A percentile compares a stretch with the other conserved stretches of the same genome.
These are phyloP conservation scores for Formica exsecta DNA, from an alignment of 1,140 invertebrate genomes.

Conservation along the genomic window DNA sequence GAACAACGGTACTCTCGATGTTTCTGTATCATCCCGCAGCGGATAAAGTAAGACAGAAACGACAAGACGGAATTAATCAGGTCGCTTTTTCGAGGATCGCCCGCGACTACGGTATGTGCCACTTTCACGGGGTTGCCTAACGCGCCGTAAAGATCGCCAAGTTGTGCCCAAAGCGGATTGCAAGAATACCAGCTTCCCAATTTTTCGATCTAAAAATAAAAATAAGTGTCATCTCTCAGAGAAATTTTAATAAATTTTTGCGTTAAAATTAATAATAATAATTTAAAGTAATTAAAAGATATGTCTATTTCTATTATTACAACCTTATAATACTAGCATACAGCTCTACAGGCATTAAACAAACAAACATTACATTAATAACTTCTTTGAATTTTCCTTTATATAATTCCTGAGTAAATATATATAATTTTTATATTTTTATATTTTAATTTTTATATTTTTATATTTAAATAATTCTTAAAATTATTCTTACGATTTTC, in stretches of 20 bases:
- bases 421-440: background rate
- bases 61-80: conserved; percentile 90
- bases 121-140: conserved; percentile 92
- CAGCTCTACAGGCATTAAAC: too few relatives aligned
- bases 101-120: conserved; percentile 92
- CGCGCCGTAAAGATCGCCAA: conserved; percentile 94
- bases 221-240: background rate
- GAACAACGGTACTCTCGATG: conserved; percentile 76
- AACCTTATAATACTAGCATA: conserved; percentile 6
- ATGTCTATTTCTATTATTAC: background rate
- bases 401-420: background rate
- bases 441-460: too few relatives aligned
- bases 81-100: conserved; percentile 89
- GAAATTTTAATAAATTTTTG: background rate
- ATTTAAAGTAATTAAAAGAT: conserved; percentile 7
- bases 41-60: conserved; percentile 94
- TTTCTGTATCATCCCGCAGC: conserved; percentile 82
- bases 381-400: too few relatives aligned
- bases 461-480: background rate
- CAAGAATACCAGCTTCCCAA: conserved; percentile 86
- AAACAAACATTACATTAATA: too few relatives aligned
- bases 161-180: conserved; percentile 95
- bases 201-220: conserved; percentile 84
- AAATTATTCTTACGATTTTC: background rate
- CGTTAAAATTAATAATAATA: conserved; percentile 1